Evolutionary conservation across 2,113 vertebrate genomes (phyloP), one percentile per base, ranked within the genome.

Genomic region (Hassar affinis): DNA sequence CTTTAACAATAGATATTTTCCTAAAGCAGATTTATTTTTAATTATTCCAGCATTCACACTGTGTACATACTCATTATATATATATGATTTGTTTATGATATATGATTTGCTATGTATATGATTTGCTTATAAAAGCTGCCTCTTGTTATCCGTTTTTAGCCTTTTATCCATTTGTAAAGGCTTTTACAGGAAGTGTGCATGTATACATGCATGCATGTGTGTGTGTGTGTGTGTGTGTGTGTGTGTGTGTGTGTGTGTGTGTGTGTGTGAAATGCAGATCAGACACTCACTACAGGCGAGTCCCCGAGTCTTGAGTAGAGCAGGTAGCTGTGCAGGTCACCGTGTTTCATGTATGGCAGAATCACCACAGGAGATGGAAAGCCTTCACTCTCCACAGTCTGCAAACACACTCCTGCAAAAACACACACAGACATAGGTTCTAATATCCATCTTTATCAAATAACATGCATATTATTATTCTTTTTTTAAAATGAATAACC

Each of bases 271-370:
- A 69, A 79, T 77, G 71, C 79, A 83, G 12, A 71, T n/a, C 69
- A 68, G 20, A 52, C 22, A 89, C 95, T 91, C 49, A 97, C 96
- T 94, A 96, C 90, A 3, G 96, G 96, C 82, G 92, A 93, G 88
- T 97, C 96, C 45, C 96, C 96, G 0, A 98, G 95, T 30, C 96
- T 92, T 0, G 96, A 97, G 85, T 97, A 97, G 0, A 98, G 94
- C 85, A 97, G 95, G 89, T 96, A 98, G 85, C 96, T 98, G 92
- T 98, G 97, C n/a, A 98, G 93, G 87, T 98, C 97, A 68, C 97
- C 97, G 0, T 98, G 96, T 45, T 97, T 97, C 96, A 97, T 97
- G 87, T 96, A 97, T 1, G 96, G 97, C 72, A 98, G 90, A 81
- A 98, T 97, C 82, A 98, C 97, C 81, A 98, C 96, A 2, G 97